phyloP scores from a whole-genome alignment of 2,113 vertebrate genomes.

The Rana temporaria region DNA sequence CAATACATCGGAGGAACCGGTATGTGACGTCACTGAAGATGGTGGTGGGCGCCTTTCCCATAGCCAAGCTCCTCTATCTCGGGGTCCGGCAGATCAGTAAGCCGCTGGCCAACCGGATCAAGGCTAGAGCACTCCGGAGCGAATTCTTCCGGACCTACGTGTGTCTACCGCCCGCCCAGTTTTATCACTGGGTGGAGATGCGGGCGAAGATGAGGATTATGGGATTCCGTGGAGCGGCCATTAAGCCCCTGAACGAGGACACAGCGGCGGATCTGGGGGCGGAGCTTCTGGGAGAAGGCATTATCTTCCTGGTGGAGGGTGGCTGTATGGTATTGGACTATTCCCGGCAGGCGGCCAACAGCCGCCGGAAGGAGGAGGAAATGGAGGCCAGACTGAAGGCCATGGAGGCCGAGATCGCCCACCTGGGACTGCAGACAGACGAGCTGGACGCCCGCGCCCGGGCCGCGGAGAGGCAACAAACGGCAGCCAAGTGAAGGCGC shows the following conservation, averaged over 20 bases:
- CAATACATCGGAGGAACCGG: background rate
- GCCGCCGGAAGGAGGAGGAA: constrained; percentile 73
- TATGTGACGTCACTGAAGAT: constrained; percentile 75
- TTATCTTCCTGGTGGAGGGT: constrained; percentile 81
- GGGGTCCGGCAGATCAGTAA: constrained; percentile 90
- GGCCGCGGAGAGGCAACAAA: constrained; percentile 66
- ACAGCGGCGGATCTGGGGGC: constrained; percentile 85
- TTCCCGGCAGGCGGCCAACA: constrained; percentile 76
- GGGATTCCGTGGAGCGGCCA: constrained; percentile 79
- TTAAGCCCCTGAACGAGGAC: constrained; percentile 86
- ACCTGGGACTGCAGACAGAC: constrained; percentile 73
- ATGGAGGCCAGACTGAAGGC: constrained; percentile 65
- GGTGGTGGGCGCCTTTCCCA: constrained; percentile 91
- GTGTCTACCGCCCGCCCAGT: constrained; percentile 87
- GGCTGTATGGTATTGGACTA: constrained; percentile 86
- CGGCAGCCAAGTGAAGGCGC: constrained; percentile 36
- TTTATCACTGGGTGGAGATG: constrained; percentile 93
- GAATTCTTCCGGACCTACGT: constrained; percentile 88
- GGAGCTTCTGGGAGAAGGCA: constrained; percentile 85
- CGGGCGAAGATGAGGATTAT: constrained; percentile 88
- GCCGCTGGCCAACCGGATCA: constrained; percentile 88
- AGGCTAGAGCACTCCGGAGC: constrained; percentile 85
- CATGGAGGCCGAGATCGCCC: constrained; percentile 73
- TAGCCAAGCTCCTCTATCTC: constrained; percentile 90
- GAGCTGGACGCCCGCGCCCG: constrained; percentile 74